phyloP scores from a whole-genome alignment of 2,113 vertebrate species.

The Verasper variegatus region DNA sequence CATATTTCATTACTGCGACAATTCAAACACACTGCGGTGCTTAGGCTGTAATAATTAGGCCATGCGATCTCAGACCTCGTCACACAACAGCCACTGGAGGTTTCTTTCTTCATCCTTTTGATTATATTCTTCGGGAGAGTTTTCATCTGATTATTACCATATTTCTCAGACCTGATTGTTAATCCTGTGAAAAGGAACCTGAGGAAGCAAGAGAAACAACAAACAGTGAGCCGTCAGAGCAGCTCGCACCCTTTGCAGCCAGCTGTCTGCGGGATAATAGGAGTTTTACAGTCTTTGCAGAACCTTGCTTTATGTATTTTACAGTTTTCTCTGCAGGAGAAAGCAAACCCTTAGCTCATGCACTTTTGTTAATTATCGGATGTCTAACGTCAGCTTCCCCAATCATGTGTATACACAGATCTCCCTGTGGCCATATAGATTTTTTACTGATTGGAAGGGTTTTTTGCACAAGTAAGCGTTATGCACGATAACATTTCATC shows the following conservation, averaged over 20 bases:
- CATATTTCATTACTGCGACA: constrained; percentile 20
- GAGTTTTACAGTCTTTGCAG: constrained; percentile 50
- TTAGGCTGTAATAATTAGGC: constrained; percentile 43
- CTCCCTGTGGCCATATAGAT: constrained; percentile 23
- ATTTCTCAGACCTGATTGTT: constrained; percentile 48
- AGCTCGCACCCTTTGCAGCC: constrained; percentile 33
- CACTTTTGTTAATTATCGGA: constrained; percentile 46
- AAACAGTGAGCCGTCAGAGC: constrained; percentile 65
- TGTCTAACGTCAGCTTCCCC: neutral
- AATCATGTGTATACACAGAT: constrained; percentile 36
- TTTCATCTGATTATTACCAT: constrained; percentile 63
- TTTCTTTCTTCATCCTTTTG: constrained; percentile 48
- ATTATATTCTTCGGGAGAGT: constrained; percentile 35
- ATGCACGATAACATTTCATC: neutral
- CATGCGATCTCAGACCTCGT: constrained; percentile 27
- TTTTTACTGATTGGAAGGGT: constrained; percentile 9
- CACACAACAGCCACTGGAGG: constrained; percentile 12
- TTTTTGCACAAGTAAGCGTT: constrained; percentile 48
- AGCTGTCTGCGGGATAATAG: constrained; percentile 53
- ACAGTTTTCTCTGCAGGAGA: constrained; percentile 11
- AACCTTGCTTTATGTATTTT: constrained; percentile 39
- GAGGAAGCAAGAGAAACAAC: constrained; percentile 41
- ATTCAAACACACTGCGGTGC: neutral
- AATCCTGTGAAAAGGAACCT: constrained; percentile 34
- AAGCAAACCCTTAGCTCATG: constrained; percentile 13